Evolutionary conservation across 2,888 invertebrate genomes (phyloP), one percentile per base, ranked within the genome.

Genomic region (Volucella inflata): DNA sequence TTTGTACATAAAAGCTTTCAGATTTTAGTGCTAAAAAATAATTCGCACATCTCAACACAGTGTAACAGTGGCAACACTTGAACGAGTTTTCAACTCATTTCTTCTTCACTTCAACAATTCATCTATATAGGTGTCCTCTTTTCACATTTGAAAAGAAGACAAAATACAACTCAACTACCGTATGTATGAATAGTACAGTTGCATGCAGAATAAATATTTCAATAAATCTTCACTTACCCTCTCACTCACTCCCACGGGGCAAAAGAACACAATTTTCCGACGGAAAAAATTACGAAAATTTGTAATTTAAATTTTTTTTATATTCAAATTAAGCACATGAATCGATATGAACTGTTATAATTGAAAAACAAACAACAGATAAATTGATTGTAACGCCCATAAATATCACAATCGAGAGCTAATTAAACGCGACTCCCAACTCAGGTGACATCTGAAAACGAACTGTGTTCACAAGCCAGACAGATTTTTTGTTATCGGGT

Each of bases 401-500:
- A 68, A 77, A 57, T 53, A 65, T 51, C 42, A 81, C 59, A 68
- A 74, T 57, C 8, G 40, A 10, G 10, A 44, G n/a, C 21, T 38
- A 48, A 10, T 50, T 17, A 14, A 79, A 10, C 72, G 14, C 65
- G 75, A 38, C 70, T 67, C 68, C 46, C 36, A 40, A 16, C 9
- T 48, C 36, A 42, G 51, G 30, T 70, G 67, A 85, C 76, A 81
- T 81, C 85, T 81, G 76, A 77, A 77, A 85, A 85, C 85, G 85
- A 85, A 85, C 85, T 85, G 81, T 30, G 30, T 77, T 65, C 77
- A 57, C 80, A 77, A 84, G 72, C 80, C 59, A 77, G 85, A 79
- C 71, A 10, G 55, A 68, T 72, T 76, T 85, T 80, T 51, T 85
- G 80, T 85, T 85, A 81, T 81, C 77, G 77, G 77, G 72, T 80